These are phyloP conservation scores for Seira sanloemensis DNA, from an alignment of 2,888 invertebrate species.

Conservation along the genomic window DNA sequence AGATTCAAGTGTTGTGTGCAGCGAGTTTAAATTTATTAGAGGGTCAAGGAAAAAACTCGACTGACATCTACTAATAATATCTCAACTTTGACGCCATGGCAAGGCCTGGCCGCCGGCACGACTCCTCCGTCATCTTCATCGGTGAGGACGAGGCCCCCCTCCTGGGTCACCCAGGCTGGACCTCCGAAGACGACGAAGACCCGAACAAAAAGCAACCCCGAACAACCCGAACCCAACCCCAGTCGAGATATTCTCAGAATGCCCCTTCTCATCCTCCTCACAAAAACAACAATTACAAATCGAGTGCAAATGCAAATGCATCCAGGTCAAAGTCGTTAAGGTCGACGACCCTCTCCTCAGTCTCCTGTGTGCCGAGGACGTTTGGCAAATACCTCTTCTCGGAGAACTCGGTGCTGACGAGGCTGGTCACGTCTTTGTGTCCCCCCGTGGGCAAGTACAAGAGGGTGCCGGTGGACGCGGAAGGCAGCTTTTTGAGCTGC, in stretches of 20 bases:
- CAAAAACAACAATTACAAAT: slow-evolving; percentile 6
- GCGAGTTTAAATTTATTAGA: not conserved
- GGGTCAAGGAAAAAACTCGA: not conserved
- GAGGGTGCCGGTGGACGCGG: slow-evolving; percentile 66
- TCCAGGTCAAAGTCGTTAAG: not conserved
- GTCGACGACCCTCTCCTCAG: not conserved
- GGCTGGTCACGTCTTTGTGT: slow-evolving; percentile 69
- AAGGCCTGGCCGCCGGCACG: slow-evolving; percentile 42
- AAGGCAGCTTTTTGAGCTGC: slow-evolving; percentile 70
- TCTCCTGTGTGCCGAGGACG: slow-evolving; percentile 57
- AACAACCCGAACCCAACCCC: too few species aligned
- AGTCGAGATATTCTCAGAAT: too few species aligned
- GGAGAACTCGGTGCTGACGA: slow-evolving; percentile 67
- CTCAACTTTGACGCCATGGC: slow-evolving; percentile 30
- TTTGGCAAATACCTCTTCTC: slow-evolving; percentile 72
- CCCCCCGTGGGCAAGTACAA: slow-evolving; percentile 72
- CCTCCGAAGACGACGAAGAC: slow-evolving; percentile 10
- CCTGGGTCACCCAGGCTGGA: slow-evolving; percentile 56
- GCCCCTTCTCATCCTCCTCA: too few species aligned
- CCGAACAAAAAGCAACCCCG: too few species aligned
- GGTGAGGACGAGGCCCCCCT: slow-evolving; percentile 67
- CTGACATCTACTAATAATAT: not conserved
- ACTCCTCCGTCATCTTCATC: slow-evolving; percentile 71
- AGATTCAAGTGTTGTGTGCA: too few species aligned
- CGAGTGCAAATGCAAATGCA: not conserved